Percentiles rank a stretch among this genome's conserved stretches.
phyloP scores from a whole-genome alignment of 2,888 invertebrate species.

The Stramonita haemastoma region DNA sequence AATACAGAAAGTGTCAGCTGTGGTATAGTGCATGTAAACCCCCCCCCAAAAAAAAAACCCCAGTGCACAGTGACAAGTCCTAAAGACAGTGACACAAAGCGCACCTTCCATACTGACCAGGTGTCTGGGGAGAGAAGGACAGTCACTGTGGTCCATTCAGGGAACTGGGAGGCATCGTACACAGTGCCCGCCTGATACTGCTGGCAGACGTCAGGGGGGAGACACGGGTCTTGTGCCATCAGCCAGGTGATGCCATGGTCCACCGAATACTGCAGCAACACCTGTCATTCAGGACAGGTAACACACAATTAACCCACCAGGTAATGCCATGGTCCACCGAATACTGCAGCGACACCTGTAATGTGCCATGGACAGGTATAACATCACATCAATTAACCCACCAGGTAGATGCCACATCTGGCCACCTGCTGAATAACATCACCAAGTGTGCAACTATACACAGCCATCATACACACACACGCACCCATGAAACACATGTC shows the following conservation, averaged over 20 bases:
- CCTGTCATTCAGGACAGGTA: constrained; percentile 56
- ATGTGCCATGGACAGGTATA: no score
- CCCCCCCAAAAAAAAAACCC: no score
- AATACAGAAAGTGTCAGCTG: no score
- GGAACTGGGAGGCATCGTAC: constrained; percentile 74
- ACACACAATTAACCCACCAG: neutral
- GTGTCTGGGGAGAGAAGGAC: constrained; percentile 74
- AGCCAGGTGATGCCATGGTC: constrained; percentile 78
- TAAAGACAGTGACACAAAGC: no score
- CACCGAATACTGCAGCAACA: constrained; percentile 76
- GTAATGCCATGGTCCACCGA: neutral
- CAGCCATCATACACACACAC: no score
- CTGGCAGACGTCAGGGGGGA: constrained; percentile 73
- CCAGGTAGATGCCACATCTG: no score
- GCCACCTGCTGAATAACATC: no score
- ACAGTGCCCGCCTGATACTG: constrained; percentile 74
- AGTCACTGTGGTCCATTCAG: constrained; percentile 75
- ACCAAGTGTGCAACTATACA: no score
- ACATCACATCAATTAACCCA: no score
- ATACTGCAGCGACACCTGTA: neutral
- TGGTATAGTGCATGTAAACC: no score
- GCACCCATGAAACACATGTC: no score
- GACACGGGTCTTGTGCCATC: constrained; percentile 74
- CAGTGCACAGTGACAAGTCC: no score
- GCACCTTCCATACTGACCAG: constrained; percentile 60